Evolutionary conservation across 1,140 invertebrate genomes (phyloP).

Genomic region (Bathynomus jamesi): DNA sequence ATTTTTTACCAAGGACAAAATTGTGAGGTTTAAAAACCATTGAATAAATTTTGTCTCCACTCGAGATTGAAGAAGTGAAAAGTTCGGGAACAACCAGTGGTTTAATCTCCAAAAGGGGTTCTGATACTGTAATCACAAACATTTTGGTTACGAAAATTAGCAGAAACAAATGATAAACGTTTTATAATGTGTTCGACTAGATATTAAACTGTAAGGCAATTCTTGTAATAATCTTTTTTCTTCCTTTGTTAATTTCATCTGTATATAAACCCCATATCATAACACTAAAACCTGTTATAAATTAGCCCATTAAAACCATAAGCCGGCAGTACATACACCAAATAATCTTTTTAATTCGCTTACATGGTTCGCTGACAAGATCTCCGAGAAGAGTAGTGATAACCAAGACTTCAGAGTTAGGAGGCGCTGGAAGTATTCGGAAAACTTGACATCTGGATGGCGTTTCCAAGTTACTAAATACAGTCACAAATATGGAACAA

Average conservation of each 20-base stretch:
- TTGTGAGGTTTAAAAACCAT: constrained; percentile 86
- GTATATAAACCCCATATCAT: background rate
- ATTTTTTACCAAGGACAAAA: constrained; percentile 64
- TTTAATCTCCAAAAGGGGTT: constrained; percentile 26
- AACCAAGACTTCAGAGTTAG: constrained; percentile 13
- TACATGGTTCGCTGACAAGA: constrained; percentile 25
- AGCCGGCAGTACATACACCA: too few relatives aligned
- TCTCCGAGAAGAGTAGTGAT: constrained; percentile 18
- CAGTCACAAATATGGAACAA: constrained; percentile 74
- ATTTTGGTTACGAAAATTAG: background rate
- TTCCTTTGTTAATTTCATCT: too few relatives aligned
- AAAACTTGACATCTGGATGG: constrained; percentile 71
- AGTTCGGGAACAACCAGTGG: constrained; percentile 31
- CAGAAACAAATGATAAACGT: background rate
- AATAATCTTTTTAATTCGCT: too few relatives aligned
- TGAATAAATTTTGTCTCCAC: constrained; percentile 41
- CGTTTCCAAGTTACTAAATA: constrained; percentile 79
- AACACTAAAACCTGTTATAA: too few relatives aligned
- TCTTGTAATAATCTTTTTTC: too few relatives aligned
- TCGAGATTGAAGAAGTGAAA: constrained; percentile 23
- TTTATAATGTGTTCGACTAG: background rate
- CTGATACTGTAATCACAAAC: constrained; percentile 27
- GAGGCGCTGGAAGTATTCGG: constrained; percentile 46
- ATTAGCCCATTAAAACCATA: too few relatives aligned
- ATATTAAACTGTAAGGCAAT: background rate